Evolutionary conservation across 64 coral and sea anemone genomes (phyloP), one percentile per base, ranked within the genome.

Genomic region (Pachyseris speciosa): DNA sequence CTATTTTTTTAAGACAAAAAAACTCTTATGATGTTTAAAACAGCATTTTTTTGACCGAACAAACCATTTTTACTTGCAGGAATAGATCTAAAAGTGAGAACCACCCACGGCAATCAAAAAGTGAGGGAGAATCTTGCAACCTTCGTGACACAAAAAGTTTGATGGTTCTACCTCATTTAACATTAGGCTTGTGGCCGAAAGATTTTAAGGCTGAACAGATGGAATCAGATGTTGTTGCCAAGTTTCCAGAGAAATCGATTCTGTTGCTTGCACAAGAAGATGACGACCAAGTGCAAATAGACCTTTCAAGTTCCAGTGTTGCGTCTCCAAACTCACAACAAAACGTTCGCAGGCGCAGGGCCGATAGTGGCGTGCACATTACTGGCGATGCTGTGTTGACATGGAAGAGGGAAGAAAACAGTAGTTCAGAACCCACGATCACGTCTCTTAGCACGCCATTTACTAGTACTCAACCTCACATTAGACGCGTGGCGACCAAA

Each of bases 201-300:
- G 8, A 55, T 17, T 17, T 24, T 3, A 33, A 20, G 31, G 16
- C 28, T 33, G 13, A 53, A 34, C 9, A 9, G 3, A 32, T 50
- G 2, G 45, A 50, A 16, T 52, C 74, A 0, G 28, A 77, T 19
- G 42, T 77, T 27, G 29, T 77, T 53, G 74, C 19, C 19, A 53
- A 33, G 74, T 77, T 77, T 77, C 74, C 74, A 52, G 74, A 77
- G 47, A 77, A 51, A 26, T 77, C 74, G 19, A 28, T 77, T 9
- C 74, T 77, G 26, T 52, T 77, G 15, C 74, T 52, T 31, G 74
- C 74, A 53, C 74, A 77, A 77, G 74, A 77, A 11, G 74, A 34
- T 50, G 47, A 77, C 26, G 74, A 77, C 17, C 26, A 53, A 52
- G 12, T 29, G 33, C 45, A 33, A 77, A 15, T 52, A 19, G 27